These are phyloP conservation scores for Regulus satrapa DNA, from an alignment of 2,113 vertebrate species.

Conservation along the genomic window DNA sequence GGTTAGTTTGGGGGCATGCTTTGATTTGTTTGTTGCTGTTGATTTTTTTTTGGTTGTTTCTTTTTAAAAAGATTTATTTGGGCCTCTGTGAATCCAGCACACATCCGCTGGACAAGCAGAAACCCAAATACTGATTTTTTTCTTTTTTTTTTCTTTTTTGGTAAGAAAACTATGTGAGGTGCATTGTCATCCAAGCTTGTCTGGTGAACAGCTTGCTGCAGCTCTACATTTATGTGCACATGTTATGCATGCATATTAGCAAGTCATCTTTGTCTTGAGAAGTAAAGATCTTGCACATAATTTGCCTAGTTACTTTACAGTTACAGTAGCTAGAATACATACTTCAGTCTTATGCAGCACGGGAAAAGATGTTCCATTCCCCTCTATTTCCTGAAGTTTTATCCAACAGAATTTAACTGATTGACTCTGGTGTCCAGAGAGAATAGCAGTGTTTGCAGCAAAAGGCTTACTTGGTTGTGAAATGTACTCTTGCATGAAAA, in stretches of 20 bases:
- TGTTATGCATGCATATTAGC: conserved; percentile 68
- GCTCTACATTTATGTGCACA: conserved; percentile 56
- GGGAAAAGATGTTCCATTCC: background rate
- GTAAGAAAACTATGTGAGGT: conserved; percentile 51
- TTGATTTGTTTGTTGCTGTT: conserved; percentile 15
- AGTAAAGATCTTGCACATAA: conserved; percentile 66
- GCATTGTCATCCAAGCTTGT: conserved; percentile 61
- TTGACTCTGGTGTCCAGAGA: background rate
- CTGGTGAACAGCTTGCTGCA: conserved; percentile 57
- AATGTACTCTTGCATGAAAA: background rate
- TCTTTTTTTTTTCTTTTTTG: background rate
- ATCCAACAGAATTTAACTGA: background rate
- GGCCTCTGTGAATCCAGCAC: conserved; percentile 44
- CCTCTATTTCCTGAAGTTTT: background rate
- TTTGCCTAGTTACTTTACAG: conserved; percentile 62
- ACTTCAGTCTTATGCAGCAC: background rate
- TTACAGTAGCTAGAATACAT: conserved; percentile 47
- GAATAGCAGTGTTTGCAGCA: background rate
- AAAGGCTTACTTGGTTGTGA: background rate
- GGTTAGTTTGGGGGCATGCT: conserved; percentile 15
- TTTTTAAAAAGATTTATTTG: background rate
- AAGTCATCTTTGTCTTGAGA: conserved; percentile 73
- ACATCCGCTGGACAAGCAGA: conserved; percentile 22
- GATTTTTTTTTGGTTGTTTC: background rate
- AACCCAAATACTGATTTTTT: conserved; percentile 35